Base-by-base conservation (phyloP, 2,888 invertebrate species). In the Brenthis hecate region DNA sequence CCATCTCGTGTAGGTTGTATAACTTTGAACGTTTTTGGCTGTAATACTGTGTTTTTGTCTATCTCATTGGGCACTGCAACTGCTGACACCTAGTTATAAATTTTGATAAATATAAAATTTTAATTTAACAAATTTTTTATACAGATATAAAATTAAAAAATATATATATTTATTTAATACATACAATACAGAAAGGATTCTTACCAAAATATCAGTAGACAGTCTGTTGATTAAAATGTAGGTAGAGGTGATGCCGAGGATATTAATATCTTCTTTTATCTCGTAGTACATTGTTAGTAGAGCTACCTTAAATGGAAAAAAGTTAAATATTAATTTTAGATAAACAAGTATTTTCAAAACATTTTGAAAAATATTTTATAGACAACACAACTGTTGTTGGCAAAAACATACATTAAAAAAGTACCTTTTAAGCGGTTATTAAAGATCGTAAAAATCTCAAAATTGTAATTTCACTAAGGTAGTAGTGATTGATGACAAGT, bases 201-300 rank as follows among this genome's bases (percentile, higher is more conserved):
- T 87, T 63, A 95, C 94, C 82, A 93, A 80, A 60, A 96, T 71
- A 68, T 94, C 90, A 19, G 85, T 86, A 5, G 88, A 74, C 51
- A 95, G 93, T 65, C 94, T 88, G 81, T 96, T 96, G 50, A 94
- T 90, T 19, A 96, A 85, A 13, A 95, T 87, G 78, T 94, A 95
- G 0, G 94, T 94, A 6, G 95, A 94, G 6, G 93, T 92, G 28
- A 96, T 81, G 73, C 94, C 94, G 13, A 96, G 84, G 0, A 96
- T 81, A 75, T 95, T 93, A 77, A 96, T 96, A 32, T 95, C 94
- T 71, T 96, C 94, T 65, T 94, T 91, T 77, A 95, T 92, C 73
- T 92, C 94, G 69, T 96, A 96, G 73, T 91, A 93, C 69, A 97
- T 88, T 3, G 94, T 95, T 55, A 96, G 82, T 63, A 94, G 87